Evolutionary conservation across 2,113 vertebrate genomes (phyloP).

Genomic region (Addax nasomaculatus): DNA sequence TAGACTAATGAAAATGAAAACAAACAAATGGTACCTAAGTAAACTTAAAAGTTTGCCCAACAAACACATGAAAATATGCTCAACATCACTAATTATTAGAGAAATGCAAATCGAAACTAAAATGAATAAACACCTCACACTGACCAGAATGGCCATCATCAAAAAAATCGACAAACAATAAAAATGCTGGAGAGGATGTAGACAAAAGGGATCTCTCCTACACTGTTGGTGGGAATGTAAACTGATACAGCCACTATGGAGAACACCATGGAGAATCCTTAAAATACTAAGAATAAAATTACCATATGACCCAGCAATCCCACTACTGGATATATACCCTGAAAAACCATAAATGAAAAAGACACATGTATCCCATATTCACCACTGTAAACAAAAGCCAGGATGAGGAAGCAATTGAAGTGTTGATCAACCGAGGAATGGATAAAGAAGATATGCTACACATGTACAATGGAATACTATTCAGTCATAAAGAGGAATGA

Average conservation of each 20-base stretch:
- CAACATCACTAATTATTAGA: not conserved
- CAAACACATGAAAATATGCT: not conserved
- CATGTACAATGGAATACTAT: not conserved
- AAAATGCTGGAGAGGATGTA: not conserved
- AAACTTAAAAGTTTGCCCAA: not conserved
- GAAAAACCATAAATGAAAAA: not conserved
- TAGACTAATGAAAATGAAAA: not conserved
- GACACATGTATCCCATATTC: not conserved
- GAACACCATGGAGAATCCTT: not conserved
- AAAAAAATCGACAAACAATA: not conserved
- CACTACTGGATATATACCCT: not conserved
- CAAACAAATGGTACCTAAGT: not conserved
- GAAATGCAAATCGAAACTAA: not conserved
- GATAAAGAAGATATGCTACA: not conserved
- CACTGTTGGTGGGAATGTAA: not conserved
- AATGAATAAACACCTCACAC: not conserved
- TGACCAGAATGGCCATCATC: not conserved
- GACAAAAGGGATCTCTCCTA: not conserved
- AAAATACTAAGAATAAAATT: not conserved
- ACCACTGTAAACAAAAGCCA: not conserved
- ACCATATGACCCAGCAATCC: not conserved
- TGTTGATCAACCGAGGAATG: not conserved
- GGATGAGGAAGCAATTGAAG: not conserved
- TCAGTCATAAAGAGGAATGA: not conserved
- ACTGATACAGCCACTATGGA: not conserved